Percentiles rank a stretch among this genome's conserved stretches.
Conservation (phyloP, 2,797 vertebrate genomes). For the Geotrypetes seraphini region DNA sequence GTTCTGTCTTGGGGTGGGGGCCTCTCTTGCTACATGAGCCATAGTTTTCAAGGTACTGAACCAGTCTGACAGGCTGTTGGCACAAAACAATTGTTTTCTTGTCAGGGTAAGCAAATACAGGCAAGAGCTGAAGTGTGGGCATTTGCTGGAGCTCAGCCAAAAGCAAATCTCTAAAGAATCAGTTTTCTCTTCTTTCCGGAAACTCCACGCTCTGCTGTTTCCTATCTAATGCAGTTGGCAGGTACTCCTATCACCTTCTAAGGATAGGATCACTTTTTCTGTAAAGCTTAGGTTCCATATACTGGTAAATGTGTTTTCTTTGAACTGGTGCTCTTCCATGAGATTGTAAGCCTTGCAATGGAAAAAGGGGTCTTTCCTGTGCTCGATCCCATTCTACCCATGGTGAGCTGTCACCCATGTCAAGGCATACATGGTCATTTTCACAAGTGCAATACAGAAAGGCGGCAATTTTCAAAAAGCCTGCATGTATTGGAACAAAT, state of each 20-base stretch:
- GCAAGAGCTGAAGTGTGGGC: conserved; percentile 44
- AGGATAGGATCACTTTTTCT: conserved; percentile 32
- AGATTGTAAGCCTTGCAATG: no score
- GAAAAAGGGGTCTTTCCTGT: no score
- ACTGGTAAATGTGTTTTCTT: conserved; percentile 48
- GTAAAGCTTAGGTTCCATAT: conserved; percentile 43
- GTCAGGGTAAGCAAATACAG: conserved; percentile 43
- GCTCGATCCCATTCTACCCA: no score
- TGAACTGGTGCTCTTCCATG: conserved; percentile 15
- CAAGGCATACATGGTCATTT: no score
- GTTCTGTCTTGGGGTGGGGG: background rate
- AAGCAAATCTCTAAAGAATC: conserved; percentile 39
- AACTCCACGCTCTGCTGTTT: conserved; percentile 41
- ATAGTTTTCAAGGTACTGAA: conserved; percentile 25
- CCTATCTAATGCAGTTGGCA: conserved; percentile 43
- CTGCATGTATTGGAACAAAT: no score
- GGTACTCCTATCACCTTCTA: conserved; percentile 42
- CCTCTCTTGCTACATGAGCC: conserved; percentile 15
- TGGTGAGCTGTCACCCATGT: no score
- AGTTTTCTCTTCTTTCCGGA: conserved; percentile 40
- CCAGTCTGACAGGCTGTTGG: conserved; percentile 41
- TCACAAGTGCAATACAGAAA: no score
- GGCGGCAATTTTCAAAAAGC: no score
- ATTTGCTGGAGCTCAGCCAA: conserved; percentile 40
- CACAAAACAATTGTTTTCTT: conserved; percentile 46